These are phyloP conservation scores for Chroicocephalus ridibundus DNA, from an alignment of 2,113 vertebrate genomes.

Conservation along the genomic window DNA sequence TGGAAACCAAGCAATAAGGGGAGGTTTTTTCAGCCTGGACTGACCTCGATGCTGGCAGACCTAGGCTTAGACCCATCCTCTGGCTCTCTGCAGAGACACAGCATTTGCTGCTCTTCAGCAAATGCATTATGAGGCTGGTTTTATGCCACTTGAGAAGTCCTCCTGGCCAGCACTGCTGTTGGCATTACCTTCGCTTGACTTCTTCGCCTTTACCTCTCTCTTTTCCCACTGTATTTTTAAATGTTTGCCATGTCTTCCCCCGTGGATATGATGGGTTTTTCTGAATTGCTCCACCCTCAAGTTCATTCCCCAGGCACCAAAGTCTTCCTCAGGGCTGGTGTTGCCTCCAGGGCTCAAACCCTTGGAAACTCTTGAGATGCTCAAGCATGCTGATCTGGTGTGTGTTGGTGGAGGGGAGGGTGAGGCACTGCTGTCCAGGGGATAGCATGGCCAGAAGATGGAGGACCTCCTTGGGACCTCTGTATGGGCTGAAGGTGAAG, in stretches of 20 bases:
- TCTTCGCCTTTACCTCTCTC: background rate
- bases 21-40: background rate
- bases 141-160: background rate
- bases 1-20: background rate
- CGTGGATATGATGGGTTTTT: accelerated
- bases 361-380: background rate
- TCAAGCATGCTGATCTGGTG: background rate
- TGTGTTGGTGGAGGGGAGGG: background rate
- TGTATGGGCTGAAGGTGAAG: background rate
- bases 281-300: background rate
- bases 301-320: background rate
- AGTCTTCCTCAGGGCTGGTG: background rate
- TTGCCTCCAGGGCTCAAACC: background rate
- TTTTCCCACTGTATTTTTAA: background rate
- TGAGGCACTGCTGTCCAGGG: background rate
- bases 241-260: background rate
- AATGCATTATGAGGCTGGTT: background rate
- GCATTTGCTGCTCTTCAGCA: background rate
- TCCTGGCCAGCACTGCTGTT: background rate
- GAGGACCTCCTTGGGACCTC: background rate
- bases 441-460: background rate
- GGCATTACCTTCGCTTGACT: background rate
- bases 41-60: background rate
- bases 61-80: background rate
- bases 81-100: background rate